A percentile compares a stretch with the other conserved stretches of the same genome.
These are phyloP conservation scores for Cydia fagiglandana DNA, from an alignment of 1,140 invertebrate genomes.

Conservation along the genomic window DNA sequence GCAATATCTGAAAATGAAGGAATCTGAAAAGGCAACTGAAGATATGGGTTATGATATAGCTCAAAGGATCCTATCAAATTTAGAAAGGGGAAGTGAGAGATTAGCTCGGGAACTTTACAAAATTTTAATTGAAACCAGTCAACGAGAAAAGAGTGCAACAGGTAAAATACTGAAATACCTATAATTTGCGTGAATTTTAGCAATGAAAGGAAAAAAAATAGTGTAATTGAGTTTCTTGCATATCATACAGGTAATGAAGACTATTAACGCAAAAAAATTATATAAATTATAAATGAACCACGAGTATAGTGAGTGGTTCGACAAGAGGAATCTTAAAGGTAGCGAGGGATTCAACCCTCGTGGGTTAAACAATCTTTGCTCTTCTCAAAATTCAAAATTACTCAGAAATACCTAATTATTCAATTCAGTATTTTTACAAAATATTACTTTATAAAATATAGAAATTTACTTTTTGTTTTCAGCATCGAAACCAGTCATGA, in stretches of 20 bases:
- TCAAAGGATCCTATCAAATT: constrained; percentile 51
- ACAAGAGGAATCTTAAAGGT: no score
- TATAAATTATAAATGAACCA: no score
- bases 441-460: background rate
- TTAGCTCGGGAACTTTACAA: constrained; percentile 65
- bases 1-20: constrained; percentile 55
- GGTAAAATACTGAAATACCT: background rate
- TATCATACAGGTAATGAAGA: no score
- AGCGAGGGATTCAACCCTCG: no score
- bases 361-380: no score
- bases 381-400: no score
- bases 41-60: constrained; percentile 61
- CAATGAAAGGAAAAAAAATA: no score
- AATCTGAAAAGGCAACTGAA: constrained; percentile 38
- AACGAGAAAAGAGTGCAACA: constrained; percentile 8
- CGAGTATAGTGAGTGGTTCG: no score
- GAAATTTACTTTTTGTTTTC: background rate
- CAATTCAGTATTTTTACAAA: no score
- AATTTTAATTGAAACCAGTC: constrained; percentile 50
- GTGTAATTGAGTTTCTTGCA: no score
- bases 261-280: no score
- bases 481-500: constrained; percentile 6
- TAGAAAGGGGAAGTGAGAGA: constrained; percentile 54
- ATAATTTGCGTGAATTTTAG: background rate
- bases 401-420: no score